Evolutionary conservation across 2,797 vertebrate species (phyloP), one percentile per base, ranked within the genome.

Genomic region (Mustela erminea): DNA sequence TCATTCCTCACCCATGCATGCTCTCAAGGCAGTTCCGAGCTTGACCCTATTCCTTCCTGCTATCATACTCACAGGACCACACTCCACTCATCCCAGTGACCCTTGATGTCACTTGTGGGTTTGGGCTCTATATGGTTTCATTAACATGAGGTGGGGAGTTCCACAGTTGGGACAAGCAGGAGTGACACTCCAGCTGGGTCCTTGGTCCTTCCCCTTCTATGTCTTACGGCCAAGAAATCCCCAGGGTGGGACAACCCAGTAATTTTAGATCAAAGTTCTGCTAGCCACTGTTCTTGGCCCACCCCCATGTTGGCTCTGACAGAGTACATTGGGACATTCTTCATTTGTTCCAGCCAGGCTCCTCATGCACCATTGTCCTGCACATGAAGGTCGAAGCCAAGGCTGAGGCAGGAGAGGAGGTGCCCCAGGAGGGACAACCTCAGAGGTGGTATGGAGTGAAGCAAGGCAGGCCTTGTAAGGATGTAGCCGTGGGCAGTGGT

Each of bases 381-480:
- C 13, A 27, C 41, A 9, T 4, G 10, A 46, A 49, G 43, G 38
- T 23, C 0, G 3, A 62, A 70, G 41, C 10, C 2, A 5, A 41
- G 25, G 35, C 21, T 13, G 80, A 74, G 64, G 46, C 15, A 23
- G 86, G 56, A 4, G 0, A 3, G n/a, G 23, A 7, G 1, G 7
- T 1, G 5, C 18, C 11, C 3, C 49, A 7, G 17, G 35, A 41
- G 52, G 18, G 72, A 38, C 20, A 41, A 10, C 20, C 46, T 56
- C 29, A 25, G 58, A 25, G 35, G n/a, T 0, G 5, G 7, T 1
- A 1, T 13, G 18, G 23, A 1, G 0, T 3, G 11, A 13, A 27
- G 60, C 14, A 13, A 7, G 32, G 62, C 1, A 1, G 3, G 43
- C 25, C 20, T 21, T 7, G 7, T 9, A 56, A 75, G 46, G 41